Conservation (phyloP, 2,797 vertebrate species). For the Kryptolebias ocellatus region DNA sequence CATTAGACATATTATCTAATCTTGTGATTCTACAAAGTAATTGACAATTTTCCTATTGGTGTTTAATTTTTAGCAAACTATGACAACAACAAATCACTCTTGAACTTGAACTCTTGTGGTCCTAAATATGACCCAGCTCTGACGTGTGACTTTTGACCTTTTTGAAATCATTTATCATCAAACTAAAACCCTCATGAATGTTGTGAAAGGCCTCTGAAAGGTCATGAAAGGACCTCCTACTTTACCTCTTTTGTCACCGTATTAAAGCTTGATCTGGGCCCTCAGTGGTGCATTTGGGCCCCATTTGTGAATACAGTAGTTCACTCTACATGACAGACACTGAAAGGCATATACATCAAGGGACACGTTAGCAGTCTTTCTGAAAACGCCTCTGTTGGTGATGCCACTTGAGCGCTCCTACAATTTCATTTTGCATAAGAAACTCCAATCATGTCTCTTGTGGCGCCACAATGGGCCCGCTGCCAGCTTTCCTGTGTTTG, state of each 20-base stretch:
- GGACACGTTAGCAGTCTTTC: constrained; percentile 49
- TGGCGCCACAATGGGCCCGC: constrained; percentile 43
- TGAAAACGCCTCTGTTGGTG: constrained; percentile 37
- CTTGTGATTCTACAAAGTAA: no score
- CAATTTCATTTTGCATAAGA: constrained; percentile 40
- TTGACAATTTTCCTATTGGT: no score
- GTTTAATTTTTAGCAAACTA: background rate
- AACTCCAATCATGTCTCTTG: constrained; percentile 41
- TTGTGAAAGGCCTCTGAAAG: constrained; percentile 57
- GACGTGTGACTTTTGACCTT: constrained; percentile 62
- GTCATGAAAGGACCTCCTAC: constrained; percentile 65
- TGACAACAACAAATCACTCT: background rate
- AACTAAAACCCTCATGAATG: constrained; percentile 29
- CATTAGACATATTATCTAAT: background rate
- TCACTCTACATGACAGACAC: constrained; percentile 45
- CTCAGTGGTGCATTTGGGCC: constrained; percentile 52
- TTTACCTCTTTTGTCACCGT: constrained; percentile 58
- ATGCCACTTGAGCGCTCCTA: constrained; percentile 46
- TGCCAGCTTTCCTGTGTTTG: constrained; percentile 30
- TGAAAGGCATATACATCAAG: constrained; percentile 66
- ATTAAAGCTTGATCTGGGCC: constrained; percentile 48
- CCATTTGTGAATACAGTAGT: constrained; percentile 64
- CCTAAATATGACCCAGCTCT: constrained; percentile 43
- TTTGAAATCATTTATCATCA: constrained; percentile 55
- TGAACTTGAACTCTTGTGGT: constrained; percentile 28